Evolutionary conservation across 2,113 vertebrate species (phyloP).

Genomic region (Hydropotes inermis): DNA sequence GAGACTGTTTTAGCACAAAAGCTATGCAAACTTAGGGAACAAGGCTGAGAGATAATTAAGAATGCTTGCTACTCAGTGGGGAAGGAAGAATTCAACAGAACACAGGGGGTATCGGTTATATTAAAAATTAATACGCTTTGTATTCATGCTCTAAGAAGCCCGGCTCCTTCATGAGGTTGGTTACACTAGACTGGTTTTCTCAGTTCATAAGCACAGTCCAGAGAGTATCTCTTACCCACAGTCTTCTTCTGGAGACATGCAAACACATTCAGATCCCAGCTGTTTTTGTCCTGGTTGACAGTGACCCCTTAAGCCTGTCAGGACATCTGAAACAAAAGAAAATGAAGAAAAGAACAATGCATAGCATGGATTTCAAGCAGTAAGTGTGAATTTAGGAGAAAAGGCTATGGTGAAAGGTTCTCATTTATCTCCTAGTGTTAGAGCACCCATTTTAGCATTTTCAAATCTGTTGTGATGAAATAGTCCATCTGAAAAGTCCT

Average conservation of each 20-base stretch:
- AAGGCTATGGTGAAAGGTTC: not conserved
- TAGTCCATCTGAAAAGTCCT: not conserved
- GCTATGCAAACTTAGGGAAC: not conserved
- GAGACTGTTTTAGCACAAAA: not conserved
- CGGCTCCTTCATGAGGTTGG: not conserved
- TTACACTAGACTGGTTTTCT: not conserved
- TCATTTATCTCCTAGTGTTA: not conserved
- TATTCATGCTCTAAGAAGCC: not conserved
- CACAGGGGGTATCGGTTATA: not conserved
- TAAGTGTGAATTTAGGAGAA: not conserved
- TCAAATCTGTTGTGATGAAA: not conserved
- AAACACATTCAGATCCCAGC: slow-evolving; percentile 84
- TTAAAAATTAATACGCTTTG: not conserved
- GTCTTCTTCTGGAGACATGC: slow-evolving; percentile 85
- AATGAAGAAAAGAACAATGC: not conserved
- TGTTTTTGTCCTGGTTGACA: slow-evolving; percentile 86
- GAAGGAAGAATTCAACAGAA: not conserved
- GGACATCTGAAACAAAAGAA: slow-evolving; percentile 70
- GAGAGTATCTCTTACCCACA: slow-evolving; percentile 83
- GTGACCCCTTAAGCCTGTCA: slow-evolving; percentile 67
- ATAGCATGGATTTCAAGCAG: not conserved
- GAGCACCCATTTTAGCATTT: not conserved
- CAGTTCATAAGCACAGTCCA: not conserved
- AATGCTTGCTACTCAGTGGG: not conserved
- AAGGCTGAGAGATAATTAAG: not conserved